These are phyloP conservation scores for Mycetomoellerius zeteki DNA, from an alignment of 1,140 invertebrate genomes.

Conservation along the genomic window DNA sequence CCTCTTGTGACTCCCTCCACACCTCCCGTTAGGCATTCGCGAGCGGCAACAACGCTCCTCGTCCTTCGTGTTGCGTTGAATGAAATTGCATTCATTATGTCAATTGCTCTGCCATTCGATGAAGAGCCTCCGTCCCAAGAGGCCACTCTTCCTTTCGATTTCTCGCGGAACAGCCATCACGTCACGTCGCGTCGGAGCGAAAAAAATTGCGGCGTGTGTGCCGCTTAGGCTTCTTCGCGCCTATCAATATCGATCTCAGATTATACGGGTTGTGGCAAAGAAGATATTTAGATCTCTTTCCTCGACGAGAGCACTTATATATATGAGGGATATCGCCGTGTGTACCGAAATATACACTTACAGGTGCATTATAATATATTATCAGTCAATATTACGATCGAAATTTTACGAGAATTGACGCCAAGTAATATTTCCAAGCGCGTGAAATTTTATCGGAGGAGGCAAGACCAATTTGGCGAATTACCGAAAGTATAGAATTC, in stretches of 20 bases:
- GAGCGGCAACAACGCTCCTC: slow-evolving; percentile 71
- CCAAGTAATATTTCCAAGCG: background rate
- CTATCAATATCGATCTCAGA: background rate
- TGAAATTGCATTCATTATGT: slow-evolving; percentile 79
- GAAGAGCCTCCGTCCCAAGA: slow-evolving; percentile 67
- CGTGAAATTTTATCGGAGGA: slow-evolving; percentile 35
- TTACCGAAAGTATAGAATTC: slow-evolving; percentile 40
- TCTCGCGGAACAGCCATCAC: slow-evolving; percentile 13
- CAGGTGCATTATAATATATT: background rate
- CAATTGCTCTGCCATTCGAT: slow-evolving; percentile 74
- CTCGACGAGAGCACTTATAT: background rate
- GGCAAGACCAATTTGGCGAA: slow-evolving; percentile 39
- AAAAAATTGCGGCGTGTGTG: background rate
- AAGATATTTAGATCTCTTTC: background rate
- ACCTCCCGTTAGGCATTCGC: slow-evolving; percentile 57
- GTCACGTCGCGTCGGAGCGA: background rate
- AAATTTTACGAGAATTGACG: background rate
- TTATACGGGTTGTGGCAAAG: background rate
- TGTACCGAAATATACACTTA: background rate
- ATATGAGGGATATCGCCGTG: background rate
- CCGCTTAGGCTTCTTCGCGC: background rate
- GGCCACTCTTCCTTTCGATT: slow-evolving; percentile 65
- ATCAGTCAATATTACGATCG: background rate
- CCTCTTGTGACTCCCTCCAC: slow-evolving; percentile 15
- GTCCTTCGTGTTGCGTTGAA: slow-evolving; percentile 69